Conservation (phyloP, 1,140 invertebrate species). For the Papilio polytes region DNA sequence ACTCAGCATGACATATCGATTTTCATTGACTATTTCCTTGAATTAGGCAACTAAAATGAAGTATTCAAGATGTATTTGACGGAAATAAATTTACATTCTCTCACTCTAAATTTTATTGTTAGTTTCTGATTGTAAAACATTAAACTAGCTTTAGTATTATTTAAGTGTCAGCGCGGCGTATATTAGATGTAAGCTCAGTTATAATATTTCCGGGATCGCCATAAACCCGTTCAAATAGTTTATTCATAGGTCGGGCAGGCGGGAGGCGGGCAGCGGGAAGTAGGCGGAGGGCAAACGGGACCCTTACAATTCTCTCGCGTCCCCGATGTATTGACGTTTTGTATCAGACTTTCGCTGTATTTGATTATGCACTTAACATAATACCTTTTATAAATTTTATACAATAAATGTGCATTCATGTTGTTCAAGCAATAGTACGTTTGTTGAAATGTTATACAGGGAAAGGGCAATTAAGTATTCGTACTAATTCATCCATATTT, state of each 20-base stretch:
- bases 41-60: not conserved
- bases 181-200: constrained; percentile 17
- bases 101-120: too few species aligned
- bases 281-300: not conserved
- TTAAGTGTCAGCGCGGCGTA: not conserved
- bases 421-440: too few species aligned
- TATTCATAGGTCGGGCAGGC: not conserved
- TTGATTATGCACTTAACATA: constrained; percentile 13
- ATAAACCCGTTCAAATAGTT: constrained; percentile 24
- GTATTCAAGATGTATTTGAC: not conserved
- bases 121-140: not conserved
- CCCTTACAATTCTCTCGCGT: constrained; percentile 6
- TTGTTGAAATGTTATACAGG: too few species aligned
- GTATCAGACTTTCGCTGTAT: constrained; percentile 1
- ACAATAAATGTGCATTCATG: too few species aligned
- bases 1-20: not conserved
- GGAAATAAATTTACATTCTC: too few species aligned
- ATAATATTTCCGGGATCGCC: constrained; percentile 8
- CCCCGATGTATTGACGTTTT: constrained; percentile 27
- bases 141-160: not conserved
- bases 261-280: not conserved
- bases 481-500: too few species aligned
- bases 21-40: not conserved
- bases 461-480: too few species aligned
- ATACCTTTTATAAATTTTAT: not conserved